Conservation (phyloP, 2,888 invertebrate species). For the Antitype chi region DNA sequence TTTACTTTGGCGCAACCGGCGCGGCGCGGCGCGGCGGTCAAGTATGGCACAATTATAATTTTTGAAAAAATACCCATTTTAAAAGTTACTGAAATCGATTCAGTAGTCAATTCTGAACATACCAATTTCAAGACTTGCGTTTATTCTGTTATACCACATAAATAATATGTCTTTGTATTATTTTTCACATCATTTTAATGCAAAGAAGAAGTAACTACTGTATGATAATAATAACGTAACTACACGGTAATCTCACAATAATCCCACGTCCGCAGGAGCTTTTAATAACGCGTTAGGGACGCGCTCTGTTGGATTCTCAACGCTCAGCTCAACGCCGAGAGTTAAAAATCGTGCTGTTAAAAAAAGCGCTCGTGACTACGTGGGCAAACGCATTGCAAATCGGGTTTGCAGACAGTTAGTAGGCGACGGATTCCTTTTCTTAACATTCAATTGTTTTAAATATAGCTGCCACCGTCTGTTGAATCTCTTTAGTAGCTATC, state of each 20-base stretch:
- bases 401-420: slow-evolving; percentile 19
- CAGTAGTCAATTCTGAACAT: no score
- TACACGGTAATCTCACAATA: neutral
- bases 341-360: neutral
- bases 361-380: neutral
- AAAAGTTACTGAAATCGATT: no score
- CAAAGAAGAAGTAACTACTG: neutral
- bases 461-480: slow-evolving; percentile 25
- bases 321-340: neutral
- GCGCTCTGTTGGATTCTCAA: neutral
- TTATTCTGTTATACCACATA: no score
- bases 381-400: neutral
- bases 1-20: no score
- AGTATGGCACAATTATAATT: no score
- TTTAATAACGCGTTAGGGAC: neutral
- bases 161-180: no score
- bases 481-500: neutral
- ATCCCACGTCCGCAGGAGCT: neutral
- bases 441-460: slow-evolving; percentile 49
- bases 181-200: no score
- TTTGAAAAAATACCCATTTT: no score
- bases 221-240: neutral
- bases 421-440: slow-evolving; percentile 34
- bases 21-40: no score
- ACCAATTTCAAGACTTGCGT: no score